A percentile compares a stretch with the other conserved stretches of the same genome.
phyloP scores from a whole-genome alignment of 2,113 vertebrate genomes.

The Corynorhinus townsendii region DNA sequence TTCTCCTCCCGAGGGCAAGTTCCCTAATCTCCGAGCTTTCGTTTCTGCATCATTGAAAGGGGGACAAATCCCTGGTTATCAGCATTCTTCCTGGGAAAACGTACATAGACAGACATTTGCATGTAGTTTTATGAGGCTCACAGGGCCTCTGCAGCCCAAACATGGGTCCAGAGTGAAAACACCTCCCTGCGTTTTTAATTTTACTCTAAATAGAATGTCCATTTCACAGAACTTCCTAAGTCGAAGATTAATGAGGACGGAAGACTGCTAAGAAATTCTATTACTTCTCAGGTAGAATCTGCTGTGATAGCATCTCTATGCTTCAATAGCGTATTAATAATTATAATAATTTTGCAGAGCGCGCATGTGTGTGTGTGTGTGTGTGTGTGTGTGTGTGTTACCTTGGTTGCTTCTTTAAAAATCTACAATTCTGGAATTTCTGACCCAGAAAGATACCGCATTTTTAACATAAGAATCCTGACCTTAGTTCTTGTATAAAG shows the following conservation, averaged over 20 bases:
- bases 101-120: neutral
- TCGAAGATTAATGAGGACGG: neutral
- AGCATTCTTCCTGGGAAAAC: neutral
- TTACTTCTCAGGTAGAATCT: neutral
- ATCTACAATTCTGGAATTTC: neutral
- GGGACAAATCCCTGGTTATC: neutral
- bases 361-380: no score
- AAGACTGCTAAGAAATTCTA: neutral
- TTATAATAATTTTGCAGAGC: neutral
- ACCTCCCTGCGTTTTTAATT: neutral
- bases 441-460: neutral
- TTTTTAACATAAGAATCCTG: neutral
- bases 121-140: neutral
- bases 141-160: neutral
- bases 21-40: neutral
- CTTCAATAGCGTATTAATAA: neutral
- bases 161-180: neutral
- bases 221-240: neutral
- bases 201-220: neutral
- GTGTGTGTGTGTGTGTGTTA: no score
- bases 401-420: neutral
- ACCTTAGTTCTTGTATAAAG: neutral
- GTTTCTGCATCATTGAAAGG: neutral
- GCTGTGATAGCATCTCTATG: neutral
- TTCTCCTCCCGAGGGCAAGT: neutral